phyloP scores from a whole-genome alignment of 2,113 vertebrate species.

The Microtus oregoni region DNA sequence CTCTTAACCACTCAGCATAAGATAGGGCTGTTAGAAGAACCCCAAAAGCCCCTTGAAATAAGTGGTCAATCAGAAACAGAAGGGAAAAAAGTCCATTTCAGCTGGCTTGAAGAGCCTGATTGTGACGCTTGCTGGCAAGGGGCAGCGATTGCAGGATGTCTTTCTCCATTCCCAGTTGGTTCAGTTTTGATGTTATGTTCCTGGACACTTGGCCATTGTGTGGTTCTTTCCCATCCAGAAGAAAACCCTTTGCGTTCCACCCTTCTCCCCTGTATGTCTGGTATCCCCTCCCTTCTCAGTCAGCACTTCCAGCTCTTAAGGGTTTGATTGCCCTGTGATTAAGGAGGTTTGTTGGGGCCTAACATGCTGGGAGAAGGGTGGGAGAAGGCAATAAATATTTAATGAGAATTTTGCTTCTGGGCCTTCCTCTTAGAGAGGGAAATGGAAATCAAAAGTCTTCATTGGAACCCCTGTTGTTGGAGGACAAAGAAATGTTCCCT shows the following conservation, averaged over 20 bases:
- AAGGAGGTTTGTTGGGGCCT: slow-evolving; percentile 83
- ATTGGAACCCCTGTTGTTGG: slow-evolving; percentile 60
- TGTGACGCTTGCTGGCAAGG: not conserved
- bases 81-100: not conserved
- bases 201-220: not conserved
- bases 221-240: not conserved
- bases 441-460: slow-evolving; percentile 64
- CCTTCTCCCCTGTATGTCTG: not conserved
- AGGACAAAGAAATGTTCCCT: slow-evolving; percentile 78
- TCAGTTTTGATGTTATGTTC: not conserved
- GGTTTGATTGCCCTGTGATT: slow-evolving; percentile 82
- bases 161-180: not conserved
- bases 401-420: slow-evolving; percentile 82
- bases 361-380: slow-evolving; percentile 74
- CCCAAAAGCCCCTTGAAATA: not conserved
- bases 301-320: slow-evolving; percentile 35
- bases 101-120: not conserved
- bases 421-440: slow-evolving; percentile 73
- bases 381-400: slow-evolving; percentile 82
- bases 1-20: not conserved
- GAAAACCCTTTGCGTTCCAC: not conserved
- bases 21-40: not conserved
- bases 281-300: slow-evolving; percentile 19
- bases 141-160: fast-evolving
- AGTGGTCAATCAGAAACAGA: not conserved